Conservation (phyloP, 2,797 vertebrate species). For the Chaetodon trifasciatus region DNA sequence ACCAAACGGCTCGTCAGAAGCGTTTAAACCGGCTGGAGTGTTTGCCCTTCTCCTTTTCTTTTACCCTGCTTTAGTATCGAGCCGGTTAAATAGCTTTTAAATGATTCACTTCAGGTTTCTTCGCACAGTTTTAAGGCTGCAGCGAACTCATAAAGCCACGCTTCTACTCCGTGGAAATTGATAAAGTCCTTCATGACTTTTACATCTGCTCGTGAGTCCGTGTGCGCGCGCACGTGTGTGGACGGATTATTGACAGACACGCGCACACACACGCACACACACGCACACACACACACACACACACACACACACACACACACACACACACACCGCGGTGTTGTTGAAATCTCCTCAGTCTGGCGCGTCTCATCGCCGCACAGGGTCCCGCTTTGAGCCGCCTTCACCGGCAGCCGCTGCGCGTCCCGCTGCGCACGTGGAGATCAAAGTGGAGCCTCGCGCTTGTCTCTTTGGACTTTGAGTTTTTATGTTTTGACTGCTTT, state of each 20-base stretch:
- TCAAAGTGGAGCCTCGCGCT: background rate
- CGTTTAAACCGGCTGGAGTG: background rate
- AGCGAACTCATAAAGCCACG: background rate
- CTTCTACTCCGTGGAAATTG: background rate
- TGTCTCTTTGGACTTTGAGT: background rate
- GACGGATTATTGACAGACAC: constrained; percentile 28
- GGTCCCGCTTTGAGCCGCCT: background rate
- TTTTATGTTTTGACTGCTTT: background rate
- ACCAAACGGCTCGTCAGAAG: background rate
- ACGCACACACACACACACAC: background rate
- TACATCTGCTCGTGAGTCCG: background rate
- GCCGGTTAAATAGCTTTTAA: background rate
- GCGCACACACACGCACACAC: background rate
- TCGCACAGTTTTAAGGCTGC: background rate
- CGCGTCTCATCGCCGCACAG: background rate
- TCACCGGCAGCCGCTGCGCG: background rate
- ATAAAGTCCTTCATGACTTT: background rate
- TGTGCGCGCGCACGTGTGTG: background rate
- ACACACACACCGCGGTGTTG: background rate
- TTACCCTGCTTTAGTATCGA: background rate
- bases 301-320: background rate
- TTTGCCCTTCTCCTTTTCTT: background rate
- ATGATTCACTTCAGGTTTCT: background rate
- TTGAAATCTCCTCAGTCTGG: background rate
- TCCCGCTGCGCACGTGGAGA: background rate